Evolutionary conservation across 2,888 invertebrate species (phyloP), one percentile per base, ranked within the genome.

Genomic region (Bellardia pandia): DNA sequence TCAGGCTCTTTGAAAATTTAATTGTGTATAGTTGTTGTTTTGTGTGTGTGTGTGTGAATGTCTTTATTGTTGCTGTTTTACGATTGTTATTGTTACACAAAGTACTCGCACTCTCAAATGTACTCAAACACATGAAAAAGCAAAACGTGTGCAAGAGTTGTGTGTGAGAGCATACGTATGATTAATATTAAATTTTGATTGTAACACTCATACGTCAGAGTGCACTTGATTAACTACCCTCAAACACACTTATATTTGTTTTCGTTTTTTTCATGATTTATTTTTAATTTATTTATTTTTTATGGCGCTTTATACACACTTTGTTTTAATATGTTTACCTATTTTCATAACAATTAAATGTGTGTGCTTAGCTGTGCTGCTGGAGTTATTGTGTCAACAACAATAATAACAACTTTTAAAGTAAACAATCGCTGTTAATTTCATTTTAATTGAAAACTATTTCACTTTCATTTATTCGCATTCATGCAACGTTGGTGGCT

Each of bases 121-220:
- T 51, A 71, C 16, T 40, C 62, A 30, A 53, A 40, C 58, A 45
- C 33, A 45, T 78, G 51, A 13, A 51, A 13, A 62, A 48, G 14
- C 14, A 30, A 71, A 53, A 53, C 1, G 14, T 40, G 53, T 23
- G 8, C 66, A 6, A 3, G 5, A 13, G 2, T 3, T 13, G 13
- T 23, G 40, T 40, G 30, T 30, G 33, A 5, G 30, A 37, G 37
- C 1, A 13, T 71, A 42, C 71, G 77, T 78, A 78, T 84, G 72
- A 84, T 84, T 84, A 78, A 84, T 84, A 84, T 84, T 68, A 72
- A 78, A 53, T 74, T 83, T 56, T 72, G 48, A 68, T 84, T 76
- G 60, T 68, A 84, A 42, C 78, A 78, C 78, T 84, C 74, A 78
- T 84, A 84, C 78, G 78, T 42, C 42, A 58, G 66, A 79, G 78